Evolutionary conservation across 1,140 invertebrate genomes (phyloP).

Genomic region (Holcopasites calliopsidis): DNA sequence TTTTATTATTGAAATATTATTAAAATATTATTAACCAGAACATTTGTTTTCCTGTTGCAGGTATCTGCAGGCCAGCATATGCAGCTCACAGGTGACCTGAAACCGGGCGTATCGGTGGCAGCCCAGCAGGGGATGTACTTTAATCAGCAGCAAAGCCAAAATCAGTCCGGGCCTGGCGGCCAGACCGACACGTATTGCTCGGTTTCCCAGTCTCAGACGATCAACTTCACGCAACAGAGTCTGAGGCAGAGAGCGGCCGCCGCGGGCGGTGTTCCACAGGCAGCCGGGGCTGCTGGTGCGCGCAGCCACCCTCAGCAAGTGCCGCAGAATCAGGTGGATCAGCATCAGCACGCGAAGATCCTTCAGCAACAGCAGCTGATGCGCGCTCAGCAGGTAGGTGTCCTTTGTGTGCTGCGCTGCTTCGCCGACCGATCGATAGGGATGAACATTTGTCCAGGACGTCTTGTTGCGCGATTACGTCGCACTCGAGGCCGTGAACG

Average conservation of each 20-base stretch:
- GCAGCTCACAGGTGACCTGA: conserved; percentile 85
- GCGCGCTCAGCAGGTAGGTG: conserved; percentile 80
- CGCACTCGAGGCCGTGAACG: background rate
- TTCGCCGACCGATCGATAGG: conserved; percentile 10
- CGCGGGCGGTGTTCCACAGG: conserved; percentile 71
- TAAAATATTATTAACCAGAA: background rate
- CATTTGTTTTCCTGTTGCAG: conserved; percentile 73
- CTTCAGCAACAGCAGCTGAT: conserved; percentile 82
- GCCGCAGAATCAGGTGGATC: conserved; percentile 74
- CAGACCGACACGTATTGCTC: conserved; percentile 84
- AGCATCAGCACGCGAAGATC: conserved; percentile 83
- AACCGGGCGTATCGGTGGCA: conserved; percentile 85
- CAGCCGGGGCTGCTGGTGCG: conserved; percentile 52
- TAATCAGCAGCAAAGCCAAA: conserved; percentile 81
- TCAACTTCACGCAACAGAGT: conserved; percentile 90
- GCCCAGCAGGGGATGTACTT: conserved; percentile 90
- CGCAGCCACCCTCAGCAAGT: conserved; percentile 74
- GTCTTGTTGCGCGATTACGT: background rate
- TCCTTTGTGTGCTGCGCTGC: background rate
- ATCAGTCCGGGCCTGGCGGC: conserved; percentile 70
- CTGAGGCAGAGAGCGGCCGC: conserved; percentile 79
- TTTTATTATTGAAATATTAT: no score
- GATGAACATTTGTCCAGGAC: conserved; percentile 1
- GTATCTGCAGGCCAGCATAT: conserved; percentile 90
- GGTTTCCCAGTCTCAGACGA: conserved; percentile 89